Conservation (phyloP, 2,888 invertebrate species). For the Leistus spinibarbis region DNA sequence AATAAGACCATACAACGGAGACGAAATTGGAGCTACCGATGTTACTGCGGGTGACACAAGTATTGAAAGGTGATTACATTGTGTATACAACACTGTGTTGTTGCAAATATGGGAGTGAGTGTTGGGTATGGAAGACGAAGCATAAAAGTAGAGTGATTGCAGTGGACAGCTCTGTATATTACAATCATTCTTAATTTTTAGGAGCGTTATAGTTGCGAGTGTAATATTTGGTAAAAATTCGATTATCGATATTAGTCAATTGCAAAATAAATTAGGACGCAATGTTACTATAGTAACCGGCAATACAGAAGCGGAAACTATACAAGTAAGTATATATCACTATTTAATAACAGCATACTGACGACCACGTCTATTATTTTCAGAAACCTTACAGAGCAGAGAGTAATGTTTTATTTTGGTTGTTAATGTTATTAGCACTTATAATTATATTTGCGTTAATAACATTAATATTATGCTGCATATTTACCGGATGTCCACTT, state of each 20-base stretch:
- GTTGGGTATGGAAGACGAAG: no score
- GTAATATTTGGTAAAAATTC: conserved; percentile 70
- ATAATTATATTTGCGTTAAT: conserved; percentile 74
- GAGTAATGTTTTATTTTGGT: conserved; percentile 73
- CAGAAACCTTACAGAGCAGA: conserved; percentile 76
- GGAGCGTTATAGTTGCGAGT: conserved; percentile 75
- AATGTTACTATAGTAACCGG: conserved; percentile 22
- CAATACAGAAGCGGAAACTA: conserved; percentile 7
- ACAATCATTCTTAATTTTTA: conserved; percentile 53
- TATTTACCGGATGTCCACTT: conserved; percentile 84
- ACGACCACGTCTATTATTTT: conserved; percentile 48
- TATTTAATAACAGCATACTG: background rate
- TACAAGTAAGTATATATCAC: conserved; percentile 14
- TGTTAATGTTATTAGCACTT: conserved; percentile 76
- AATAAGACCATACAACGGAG: conserved; percentile 70
- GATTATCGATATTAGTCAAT: conserved; percentile 73
- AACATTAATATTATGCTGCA: conserved; percentile 78
- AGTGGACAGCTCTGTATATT: no score
- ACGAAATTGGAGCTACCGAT: conserved; percentile 63
- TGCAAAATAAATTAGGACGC: conserved; percentile 64
- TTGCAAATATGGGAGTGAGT: background rate
- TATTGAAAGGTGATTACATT: conserved; percentile 26
- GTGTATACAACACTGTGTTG: background rate
- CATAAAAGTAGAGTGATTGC: no score
- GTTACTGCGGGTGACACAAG: conserved; percentile 46